A percentile compares a stretch with the other conserved stretches of the same genome.
These are phyloP conservation scores for Branchellion lobata DNA, from an alignment of 2,888 invertebrate genomes.

Conservation along the genomic window DNA sequence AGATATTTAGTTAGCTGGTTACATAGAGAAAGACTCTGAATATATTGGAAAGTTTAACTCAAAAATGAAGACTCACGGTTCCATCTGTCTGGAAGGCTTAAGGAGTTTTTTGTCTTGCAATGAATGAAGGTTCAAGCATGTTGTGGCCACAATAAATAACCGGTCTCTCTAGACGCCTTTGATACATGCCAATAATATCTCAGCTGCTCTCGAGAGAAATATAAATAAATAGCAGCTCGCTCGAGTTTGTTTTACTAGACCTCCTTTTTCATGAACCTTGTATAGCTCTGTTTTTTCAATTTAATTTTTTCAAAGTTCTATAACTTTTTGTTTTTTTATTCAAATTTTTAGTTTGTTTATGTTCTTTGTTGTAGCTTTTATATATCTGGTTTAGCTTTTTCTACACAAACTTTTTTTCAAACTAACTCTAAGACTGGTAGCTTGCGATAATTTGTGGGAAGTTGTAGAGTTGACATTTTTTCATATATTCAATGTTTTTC, in stretches of 20 bases:
- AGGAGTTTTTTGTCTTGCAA: too few relatives aligned
- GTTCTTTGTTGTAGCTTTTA: background rate
- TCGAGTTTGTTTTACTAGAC: background rate
- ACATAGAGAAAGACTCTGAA: too few relatives aligned
- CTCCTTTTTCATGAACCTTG: too few relatives aligned
- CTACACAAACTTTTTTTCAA: too few relatives aligned
- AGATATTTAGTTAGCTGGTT: too few relatives aligned
- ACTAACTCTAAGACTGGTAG: too few relatives aligned
- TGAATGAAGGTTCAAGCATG: background rate
- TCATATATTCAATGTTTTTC: slow-evolving; percentile 4
- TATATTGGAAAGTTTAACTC: too few relatives aligned
- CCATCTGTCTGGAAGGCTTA: too few relatives aligned
- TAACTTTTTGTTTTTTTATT: background rate
- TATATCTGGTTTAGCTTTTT: too few relatives aligned
- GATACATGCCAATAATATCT: slow-evolving; percentile 41
- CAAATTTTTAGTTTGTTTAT: background rate
- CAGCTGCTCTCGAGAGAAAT: slow-evolving; percentile 31
- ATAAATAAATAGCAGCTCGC: slow-evolving; percentile 24
- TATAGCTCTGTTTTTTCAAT: too few relatives aligned
- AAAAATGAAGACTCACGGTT: too few relatives aligned
- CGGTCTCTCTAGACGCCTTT: background rate
- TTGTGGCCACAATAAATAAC: slow-evolving; percentile 4
- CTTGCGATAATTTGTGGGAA: background rate
- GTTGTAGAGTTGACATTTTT: background rate
- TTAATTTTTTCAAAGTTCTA: too few relatives aligned